These are phyloP conservation scores for Raja brachyura DNA, from an alignment of 2,113 vertebrate genomes.

Conservation along the genomic window DNA sequence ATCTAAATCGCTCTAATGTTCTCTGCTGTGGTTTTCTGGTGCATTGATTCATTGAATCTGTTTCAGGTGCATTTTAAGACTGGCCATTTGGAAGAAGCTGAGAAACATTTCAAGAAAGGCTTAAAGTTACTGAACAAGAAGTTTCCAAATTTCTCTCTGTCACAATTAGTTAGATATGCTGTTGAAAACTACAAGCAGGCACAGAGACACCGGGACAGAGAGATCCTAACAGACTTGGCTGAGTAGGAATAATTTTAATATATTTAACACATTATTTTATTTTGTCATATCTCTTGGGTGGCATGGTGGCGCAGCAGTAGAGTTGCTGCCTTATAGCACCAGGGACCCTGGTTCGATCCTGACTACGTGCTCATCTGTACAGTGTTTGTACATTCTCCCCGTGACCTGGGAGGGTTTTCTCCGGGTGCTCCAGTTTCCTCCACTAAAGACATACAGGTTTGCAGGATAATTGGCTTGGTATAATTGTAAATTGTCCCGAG, in stretches of 20 bases:
- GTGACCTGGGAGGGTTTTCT: no score
- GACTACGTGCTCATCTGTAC: no score
- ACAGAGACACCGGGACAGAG: not conserved
- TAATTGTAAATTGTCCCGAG: no score
- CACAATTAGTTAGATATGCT: not conserved
- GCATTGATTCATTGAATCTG: not conserved
- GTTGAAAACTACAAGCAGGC: slow-evolving; percentile 15
- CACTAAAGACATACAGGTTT: no score
- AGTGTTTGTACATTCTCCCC: no score
- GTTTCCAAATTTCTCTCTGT: not conserved
- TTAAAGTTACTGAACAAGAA: slow-evolving; percentile 5
- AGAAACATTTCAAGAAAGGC: slow-evolving; percentile 6
- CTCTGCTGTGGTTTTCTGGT: not conserved
- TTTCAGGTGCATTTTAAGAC: not conserved
- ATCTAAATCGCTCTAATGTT: not conserved
- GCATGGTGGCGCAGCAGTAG: no score
- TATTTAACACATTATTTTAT: not conserved
- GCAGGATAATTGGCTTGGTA: no score
- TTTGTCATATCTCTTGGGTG: not conserved
- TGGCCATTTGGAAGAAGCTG: not conserved
- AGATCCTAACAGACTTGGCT: not conserved
- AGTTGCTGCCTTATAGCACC: no score
- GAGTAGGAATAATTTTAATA: slow-evolving; percentile 14
- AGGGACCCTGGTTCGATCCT: no score
- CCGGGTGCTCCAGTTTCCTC: no score